Evolutionary conservation across 2,797 vertebrate genomes (phyloP).

Genomic region (Leptatherina wallacei): DNA sequence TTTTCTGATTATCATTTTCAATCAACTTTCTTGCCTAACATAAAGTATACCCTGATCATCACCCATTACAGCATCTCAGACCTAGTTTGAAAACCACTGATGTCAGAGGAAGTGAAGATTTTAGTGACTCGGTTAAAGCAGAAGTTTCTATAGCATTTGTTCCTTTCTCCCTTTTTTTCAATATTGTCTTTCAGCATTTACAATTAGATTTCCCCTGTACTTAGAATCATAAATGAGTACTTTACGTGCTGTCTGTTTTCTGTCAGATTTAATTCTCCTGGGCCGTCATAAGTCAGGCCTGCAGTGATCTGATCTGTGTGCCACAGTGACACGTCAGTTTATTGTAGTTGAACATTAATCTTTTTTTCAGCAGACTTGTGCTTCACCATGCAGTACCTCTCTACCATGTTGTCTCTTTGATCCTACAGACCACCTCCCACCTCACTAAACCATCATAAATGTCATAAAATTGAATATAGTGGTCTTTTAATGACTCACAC

Average conservation of each 20-base stretch:
- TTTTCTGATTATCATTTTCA: not conserved
- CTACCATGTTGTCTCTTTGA: constrained; percentile 23
- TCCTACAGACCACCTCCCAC: constrained; percentile 19
- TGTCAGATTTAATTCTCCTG: constrained; percentile 17
- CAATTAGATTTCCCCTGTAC: not conserved
- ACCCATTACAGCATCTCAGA: not conserved
- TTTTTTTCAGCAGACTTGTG: constrained; percentile 17
- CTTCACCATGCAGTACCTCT: constrained; percentile 6
- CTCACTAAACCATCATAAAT: constrained; percentile 54
- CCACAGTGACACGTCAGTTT: constrained; percentile 51
- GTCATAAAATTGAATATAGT: constrained; percentile 62
- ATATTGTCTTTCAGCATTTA: not conserved
- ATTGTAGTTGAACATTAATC: constrained; percentile 75
- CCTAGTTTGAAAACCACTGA: not conserved
- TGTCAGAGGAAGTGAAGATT: constrained; percentile 7
- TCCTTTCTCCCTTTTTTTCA: not conserved
- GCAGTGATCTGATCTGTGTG: constrained; percentile 12
- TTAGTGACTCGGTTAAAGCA: not conserved
- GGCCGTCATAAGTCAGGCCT: constrained; percentile 5
- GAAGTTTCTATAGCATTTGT: constrained; percentile 1
- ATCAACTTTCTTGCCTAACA: not conserved
- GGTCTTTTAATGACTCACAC: constrained; percentile 62
- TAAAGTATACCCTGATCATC: not conserved
- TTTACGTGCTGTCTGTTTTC: not conserved
- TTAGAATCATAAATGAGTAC: constrained; percentile 7